Evolutionary conservation across 2,113 vertebrate species (phyloP).

Genomic region (Hypocryptadius cinnamomeus): DNA sequence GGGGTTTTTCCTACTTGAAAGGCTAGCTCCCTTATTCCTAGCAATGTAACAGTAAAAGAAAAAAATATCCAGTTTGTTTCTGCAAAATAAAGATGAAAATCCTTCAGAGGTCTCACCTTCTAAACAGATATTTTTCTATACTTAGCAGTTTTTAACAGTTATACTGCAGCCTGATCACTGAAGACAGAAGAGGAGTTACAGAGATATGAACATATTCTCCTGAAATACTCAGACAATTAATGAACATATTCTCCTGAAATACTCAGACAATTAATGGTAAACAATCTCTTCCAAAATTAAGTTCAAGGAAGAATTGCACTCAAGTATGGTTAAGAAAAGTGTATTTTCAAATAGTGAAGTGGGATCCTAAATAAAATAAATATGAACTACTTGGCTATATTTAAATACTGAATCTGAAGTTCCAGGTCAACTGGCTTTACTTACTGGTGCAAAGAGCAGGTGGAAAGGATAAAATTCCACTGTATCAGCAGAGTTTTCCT

Average conservation of each 20-base stretch:
- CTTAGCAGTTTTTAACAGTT: not conserved
- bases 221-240: not conserved
- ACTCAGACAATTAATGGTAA: not conserved
- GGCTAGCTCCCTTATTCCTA: not conserved
- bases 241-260: too few species aligned
- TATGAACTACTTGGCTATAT: not conserved
- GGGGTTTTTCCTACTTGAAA: not conserved
- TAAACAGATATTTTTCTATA: not conserved
- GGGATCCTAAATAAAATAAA: not conserved
- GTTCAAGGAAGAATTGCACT: not conserved
- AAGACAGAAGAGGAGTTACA: not conserved
- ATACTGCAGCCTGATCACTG: not conserved
- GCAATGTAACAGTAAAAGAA: not conserved
- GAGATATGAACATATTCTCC: not conserved
- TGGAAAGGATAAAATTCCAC: not conserved
- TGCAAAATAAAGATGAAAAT: not conserved
- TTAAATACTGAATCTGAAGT: not conserved
- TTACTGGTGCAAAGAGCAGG: not conserved
- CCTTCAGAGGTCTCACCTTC: not conserved
- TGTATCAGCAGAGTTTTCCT: not conserved
- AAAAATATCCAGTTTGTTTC: not conserved
- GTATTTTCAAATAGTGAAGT: not conserved
- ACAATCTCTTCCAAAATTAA: not conserved
- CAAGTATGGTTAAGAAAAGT: not conserved
- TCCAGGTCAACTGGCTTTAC: not conserved